A percentile compares a stretch with the other conserved stretches of the same genome.
Conservation (phyloP, 2,888 invertebrate species). For the Drosophila algonquin region DNA sequence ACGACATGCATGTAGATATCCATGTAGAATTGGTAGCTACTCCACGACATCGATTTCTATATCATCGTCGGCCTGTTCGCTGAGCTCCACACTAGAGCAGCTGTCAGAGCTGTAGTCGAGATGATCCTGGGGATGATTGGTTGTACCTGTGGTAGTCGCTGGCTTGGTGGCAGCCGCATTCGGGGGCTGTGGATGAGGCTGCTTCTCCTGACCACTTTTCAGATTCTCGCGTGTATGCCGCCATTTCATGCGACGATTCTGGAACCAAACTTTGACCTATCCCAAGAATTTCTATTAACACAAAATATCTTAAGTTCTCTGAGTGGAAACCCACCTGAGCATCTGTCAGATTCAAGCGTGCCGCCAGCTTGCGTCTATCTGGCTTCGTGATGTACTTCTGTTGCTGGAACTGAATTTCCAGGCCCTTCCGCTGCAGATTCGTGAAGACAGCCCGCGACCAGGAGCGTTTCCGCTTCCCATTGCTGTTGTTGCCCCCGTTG, state of each 20-base stretch:
- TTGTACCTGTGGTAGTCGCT: conserved; percentile 4
- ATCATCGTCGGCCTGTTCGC: conserved; percentile 75
- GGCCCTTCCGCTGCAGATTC: conserved; percentile 95
- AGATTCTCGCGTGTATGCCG: conserved; percentile 89
- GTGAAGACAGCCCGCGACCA: conserved; percentile 98
- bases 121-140: conserved; percentile 27
- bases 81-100: conserved; percentile 75
- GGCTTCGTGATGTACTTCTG: conserved; percentile 99
- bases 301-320: not conserved
- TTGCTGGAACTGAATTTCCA: conserved; percentile 95
- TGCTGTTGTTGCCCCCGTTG: conserved; percentile 35
- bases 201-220: conserved; percentile 83
- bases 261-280: conserved; percentile 96
- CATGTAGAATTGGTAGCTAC: conserved; percentile 36
- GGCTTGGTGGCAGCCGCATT: conserved; percentile 15
- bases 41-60: conserved; percentile 83
- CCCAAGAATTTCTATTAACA: accelerated
- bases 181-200: conserved; percentile 50
- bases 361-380: conserved; percentile 95
- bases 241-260: conserved; percentile 95
- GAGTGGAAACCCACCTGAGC: conserved; percentile 88
- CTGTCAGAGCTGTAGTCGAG: conserved; percentile 75
- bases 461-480: conserved; percentile 91
- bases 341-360: conserved; percentile 95
- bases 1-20: not conserved